Evolutionary conservation across 2,113 vertebrate genomes (phyloP), one percentile per base, ranked within the genome.

Genomic region (Oxyruncus cristatus): DNA sequence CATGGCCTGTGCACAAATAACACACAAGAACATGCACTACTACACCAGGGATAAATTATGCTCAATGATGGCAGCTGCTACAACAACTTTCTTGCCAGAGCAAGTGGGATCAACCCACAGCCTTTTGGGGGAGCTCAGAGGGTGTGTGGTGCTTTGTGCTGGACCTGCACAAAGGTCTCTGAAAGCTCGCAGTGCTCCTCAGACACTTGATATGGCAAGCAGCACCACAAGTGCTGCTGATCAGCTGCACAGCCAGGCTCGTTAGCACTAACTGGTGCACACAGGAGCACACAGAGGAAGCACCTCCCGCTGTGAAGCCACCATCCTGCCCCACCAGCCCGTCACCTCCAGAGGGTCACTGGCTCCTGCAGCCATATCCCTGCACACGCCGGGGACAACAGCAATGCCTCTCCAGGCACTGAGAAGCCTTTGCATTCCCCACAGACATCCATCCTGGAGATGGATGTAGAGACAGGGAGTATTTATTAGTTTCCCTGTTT

Each of bases 121-220:
- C 28, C 33, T 55, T 78, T 3, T 1, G 3, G 50, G 37, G 42
- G 11, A 24, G 27, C 3, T n/a, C 56, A 21, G 27, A 49, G 5
- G 10, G 12, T 3, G 12, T 8, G 24, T 0, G 8, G 39, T 3
- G 0, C 10, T 35, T 39, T 28, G 67, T 2, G 1, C 73, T 35
- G 44, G 66, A 47, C 24, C 56, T 14, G 35, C 28, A 30, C 1
- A 1, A 19, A 80, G n/a, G 39, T 42, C 46, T 62, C 4, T 9
- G n/a, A n/a, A 41, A 58, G 65, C 12, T 35, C 15, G 6, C 13
- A 8, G 18, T 4, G 47, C 30, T 10, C 42, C 10, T 42, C 47
- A 27, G 8, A 8, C 58, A 19, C 39, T 41, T 2, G 3, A 7
- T 20, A 27, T 0, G 32, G 66, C 72, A 8, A 79, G 30, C 18